Evolutionary conservation across 2,797 vertebrate genomes (phyloP).

Genomic region (Gymnothorax javanicus): DNA sequence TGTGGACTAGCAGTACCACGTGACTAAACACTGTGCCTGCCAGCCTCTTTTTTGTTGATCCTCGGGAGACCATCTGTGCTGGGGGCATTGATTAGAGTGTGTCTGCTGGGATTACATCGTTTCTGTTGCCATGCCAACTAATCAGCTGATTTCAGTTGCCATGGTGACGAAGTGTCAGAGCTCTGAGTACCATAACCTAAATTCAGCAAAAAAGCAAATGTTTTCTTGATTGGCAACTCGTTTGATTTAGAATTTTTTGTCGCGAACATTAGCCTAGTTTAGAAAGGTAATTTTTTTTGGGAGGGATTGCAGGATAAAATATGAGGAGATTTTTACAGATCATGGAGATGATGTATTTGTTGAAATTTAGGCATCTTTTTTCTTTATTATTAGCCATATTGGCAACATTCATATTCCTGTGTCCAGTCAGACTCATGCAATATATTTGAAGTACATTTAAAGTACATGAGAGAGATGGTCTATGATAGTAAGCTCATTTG

Average conservation of each 20-base stretch:
- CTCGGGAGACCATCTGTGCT: conserved; percentile 99
- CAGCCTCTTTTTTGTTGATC: conserved; percentile 98
- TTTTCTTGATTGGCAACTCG: conserved; percentile 92
- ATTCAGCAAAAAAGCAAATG: conserved; percentile 90
- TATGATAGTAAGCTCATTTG: not conserved
- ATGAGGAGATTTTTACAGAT: conserved; percentile 54
- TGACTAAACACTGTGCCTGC: conserved; percentile 83
- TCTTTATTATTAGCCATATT: not conserved
- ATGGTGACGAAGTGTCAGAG: conserved; percentile 96
- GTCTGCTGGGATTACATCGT: conserved; percentile 99
- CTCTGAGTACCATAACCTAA: conserved; percentile 84
- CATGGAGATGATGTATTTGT: conserved; percentile 49
- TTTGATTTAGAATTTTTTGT: conserved; percentile 85
- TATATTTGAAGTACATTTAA: not conserved
- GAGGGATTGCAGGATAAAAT: conserved; percentile 42
- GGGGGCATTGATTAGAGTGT: conserved; percentile 99
- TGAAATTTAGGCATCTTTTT: not conserved
- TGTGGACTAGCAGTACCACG: conserved; percentile 75
- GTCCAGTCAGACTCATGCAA: not conserved
- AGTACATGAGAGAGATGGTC: not conserved
- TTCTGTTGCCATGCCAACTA: conserved; percentile 99
- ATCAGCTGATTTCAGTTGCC: conserved; percentile 99
- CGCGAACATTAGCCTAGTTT: conserved; percentile 62
- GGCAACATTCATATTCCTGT: not conserved
- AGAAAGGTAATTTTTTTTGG: conserved; percentile 55